These are phyloP conservation scores for Phallusia fumigata DNA, from an alignment of 23 tunicate genomes.

Conservation along the genomic window DNA sequence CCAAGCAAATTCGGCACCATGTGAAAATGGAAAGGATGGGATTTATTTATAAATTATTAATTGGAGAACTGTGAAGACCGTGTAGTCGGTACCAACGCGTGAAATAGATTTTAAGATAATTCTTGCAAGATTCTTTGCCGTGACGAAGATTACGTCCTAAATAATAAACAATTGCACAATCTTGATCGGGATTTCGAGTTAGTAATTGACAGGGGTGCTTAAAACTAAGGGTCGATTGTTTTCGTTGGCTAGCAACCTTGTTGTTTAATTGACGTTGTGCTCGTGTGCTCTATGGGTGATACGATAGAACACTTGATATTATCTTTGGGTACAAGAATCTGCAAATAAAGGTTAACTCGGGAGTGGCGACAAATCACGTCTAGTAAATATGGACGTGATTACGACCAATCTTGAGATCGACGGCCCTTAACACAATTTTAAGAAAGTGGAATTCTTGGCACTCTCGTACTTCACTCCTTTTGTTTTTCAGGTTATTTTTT, in stretches of 20 bases:
- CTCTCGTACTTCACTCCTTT: too few relatives aligned
- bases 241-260: not conserved
- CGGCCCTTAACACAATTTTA: too few relatives aligned
- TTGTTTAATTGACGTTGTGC: not conserved
- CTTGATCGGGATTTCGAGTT: not conserved
- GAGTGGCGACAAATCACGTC: conserved; percentile 2
- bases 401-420: not conserved
- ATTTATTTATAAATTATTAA: conserved; percentile 2
- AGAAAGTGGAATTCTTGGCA: too few relatives aligned
- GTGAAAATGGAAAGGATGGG: conserved; percentile 11
- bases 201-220: conserved; percentile 1
- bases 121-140: not conserved
- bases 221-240: conserved; percentile 4
- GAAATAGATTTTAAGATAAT: not conserved
- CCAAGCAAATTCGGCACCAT: conserved; percentile 1
- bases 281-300: not conserved
- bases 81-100: not conserved
- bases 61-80: not conserved
- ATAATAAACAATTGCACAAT: not conserved
- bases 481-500: too few relatives aligned
- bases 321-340: not conserved
- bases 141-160: conserved; percentile 2
- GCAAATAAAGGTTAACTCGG: not conserved
- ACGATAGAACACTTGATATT: not conserved
- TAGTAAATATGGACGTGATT: not conserved